Percentiles rank a stretch among this genome's conserved stretches.
These are phyloP conservation scores for Idaea aversata DNA, from an alignment of 2,888 invertebrate species.

Conservation along the genomic window DNA sequence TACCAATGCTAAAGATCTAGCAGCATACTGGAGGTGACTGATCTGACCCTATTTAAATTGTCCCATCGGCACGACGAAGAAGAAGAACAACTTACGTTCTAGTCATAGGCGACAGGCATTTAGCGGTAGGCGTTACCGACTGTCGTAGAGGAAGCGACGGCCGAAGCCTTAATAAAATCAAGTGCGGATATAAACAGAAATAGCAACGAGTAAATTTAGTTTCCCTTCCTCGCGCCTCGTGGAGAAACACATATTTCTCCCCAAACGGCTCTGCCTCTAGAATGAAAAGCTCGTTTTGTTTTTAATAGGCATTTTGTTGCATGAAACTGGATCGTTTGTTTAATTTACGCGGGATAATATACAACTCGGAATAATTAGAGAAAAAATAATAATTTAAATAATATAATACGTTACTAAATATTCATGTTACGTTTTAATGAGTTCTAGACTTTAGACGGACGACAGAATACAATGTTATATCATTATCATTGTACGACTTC, in stretches of 20 bases:
- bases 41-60: too few species aligned
- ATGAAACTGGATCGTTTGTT: constrained; percentile 28
- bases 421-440: constrained; percentile 1
- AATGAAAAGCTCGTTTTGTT: constrained; percentile 32
- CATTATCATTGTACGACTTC: too few species aligned
- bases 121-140: too few species aligned
- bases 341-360: constrained; percentile 29
- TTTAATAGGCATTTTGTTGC: constrained; percentile 35
- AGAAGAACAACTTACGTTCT: too few species aligned
- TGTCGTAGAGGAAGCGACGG: too few species aligned
- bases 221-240: constrained; percentile 13
- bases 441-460: neutral
- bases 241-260: constrained; percentile 31
- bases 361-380: constrained; percentile 30
- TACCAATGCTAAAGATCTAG: too few species aligned
- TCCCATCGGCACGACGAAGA: too few species aligned
- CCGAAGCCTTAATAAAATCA: neutral
- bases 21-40: too few species aligned
- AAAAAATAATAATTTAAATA: constrained; percentile 16
- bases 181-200: constrained; percentile 7
- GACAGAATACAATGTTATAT: neutral
- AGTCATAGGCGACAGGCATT: too few species aligned
- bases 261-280: constrained; percentile 29
- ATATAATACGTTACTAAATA: neutral
- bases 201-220: constrained; percentile 24